Conservation (phyloP, 2,888 invertebrate species). For the Sericinus montela region DNA sequence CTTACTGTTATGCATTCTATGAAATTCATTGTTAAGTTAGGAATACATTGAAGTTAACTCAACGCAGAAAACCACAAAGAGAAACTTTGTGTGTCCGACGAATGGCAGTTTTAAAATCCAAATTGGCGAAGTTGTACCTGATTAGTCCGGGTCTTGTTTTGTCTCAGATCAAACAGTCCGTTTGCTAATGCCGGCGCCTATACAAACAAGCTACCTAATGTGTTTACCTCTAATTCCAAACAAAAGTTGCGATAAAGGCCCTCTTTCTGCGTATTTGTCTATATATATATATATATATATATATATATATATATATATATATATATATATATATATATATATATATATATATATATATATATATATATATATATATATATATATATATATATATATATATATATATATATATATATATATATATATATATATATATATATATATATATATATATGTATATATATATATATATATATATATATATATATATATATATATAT, state of each 20-base stretch:
- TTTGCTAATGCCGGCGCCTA: slow-evolving; percentile 59
- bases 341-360: too few species aligned
- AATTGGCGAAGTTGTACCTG: slow-evolving; percentile 54
- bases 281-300: slow-evolving; percentile 42
- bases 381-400: too few species aligned
- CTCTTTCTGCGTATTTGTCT: slow-evolving; percentile 35
- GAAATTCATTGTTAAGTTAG: slow-evolving; percentile 10
- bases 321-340: too few species aligned
- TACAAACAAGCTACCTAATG: slow-evolving; percentile 71
- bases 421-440: too few species aligned
- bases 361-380: too few species aligned
- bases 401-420: too few species aligned
- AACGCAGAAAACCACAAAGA: slow-evolving; percentile 20
- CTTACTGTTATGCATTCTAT: slow-evolving; percentile 8
- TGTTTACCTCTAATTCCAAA: slow-evolving; percentile 72
- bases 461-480: too few species aligned
- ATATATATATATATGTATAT: too few species aligned
- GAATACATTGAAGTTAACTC: slow-evolving; percentile 20
- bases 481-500: too few species aligned
- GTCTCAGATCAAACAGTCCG: slow-evolving; percentile 65
- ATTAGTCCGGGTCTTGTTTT: slow-evolving; percentile 47
- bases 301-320: too few species aligned
- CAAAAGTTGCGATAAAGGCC: slow-evolving; percentile 57
- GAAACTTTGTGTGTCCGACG: slow-evolving; percentile 27
- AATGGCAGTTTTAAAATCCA: slow-evolving; percentile 46